Percentiles rank a stretch among this genome's conserved stretches.
phyloP scores from a whole-genome alignment of 2,113 vertebrate species.

The Mustelus asterias region DNA sequence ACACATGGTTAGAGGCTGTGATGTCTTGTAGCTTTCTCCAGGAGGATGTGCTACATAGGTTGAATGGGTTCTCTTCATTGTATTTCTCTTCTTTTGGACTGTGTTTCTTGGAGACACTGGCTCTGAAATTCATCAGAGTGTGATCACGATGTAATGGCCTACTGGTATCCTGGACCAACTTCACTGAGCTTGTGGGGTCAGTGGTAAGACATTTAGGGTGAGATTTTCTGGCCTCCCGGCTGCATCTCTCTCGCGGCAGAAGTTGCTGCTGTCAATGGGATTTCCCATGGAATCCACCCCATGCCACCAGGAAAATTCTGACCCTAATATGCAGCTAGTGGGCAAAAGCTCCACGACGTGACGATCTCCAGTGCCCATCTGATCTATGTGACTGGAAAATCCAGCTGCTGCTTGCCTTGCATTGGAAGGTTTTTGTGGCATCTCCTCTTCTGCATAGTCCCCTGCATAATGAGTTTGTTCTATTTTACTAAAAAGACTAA shows the following conservation, averaged over 20 bases:
- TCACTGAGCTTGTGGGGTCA: background rate
- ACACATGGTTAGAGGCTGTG: background rate
- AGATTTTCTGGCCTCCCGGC: no score
- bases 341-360: background rate
- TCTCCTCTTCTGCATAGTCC: background rate
- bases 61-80: background rate
- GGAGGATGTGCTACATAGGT: background rate
- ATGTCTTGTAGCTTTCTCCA: background rate
- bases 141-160: background rate
- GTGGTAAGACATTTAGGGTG: no score
- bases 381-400: background rate
- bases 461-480: background rate
- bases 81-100: background rate
- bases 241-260: no score
- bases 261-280: no score
- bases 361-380: background rate
- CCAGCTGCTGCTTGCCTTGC: background rate
- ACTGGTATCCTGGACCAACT: background rate
- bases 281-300: no score
- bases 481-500: background rate
- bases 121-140: background rate
- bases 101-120: background rate
- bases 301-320: no score
- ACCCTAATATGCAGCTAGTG: background rate
- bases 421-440: background rate